A percentile compares a stretch with the other conserved stretches of the same genome.
These are phyloP conservation scores for Drosophila neocordata DNA, from an alignment of 1,140 invertebrate species.

Conservation along the genomic window DNA sequence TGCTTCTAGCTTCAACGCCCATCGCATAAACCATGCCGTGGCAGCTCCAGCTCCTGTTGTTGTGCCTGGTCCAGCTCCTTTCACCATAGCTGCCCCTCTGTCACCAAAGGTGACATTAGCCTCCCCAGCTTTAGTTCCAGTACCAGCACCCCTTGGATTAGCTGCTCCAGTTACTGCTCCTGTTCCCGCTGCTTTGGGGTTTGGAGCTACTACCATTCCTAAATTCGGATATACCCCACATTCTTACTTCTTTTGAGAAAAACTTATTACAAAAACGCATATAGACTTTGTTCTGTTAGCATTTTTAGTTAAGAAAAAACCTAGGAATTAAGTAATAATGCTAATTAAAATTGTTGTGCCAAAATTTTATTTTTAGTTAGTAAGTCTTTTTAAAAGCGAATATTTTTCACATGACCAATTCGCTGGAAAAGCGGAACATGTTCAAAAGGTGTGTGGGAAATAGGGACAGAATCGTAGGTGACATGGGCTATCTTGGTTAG, in stretches of 20 bases:
- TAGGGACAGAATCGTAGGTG: slow-evolving; percentile 74
- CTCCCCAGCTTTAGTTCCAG: slow-evolving; percentile 46
- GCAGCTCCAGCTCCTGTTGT: slow-evolving; percentile 76
- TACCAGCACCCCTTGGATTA: slow-evolving; percentile 65
- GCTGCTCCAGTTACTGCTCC: slow-evolving; percentile 31
- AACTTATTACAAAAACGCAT: slow-evolving; percentile 8
- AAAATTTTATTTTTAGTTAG: not conserved
- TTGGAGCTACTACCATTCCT: slow-evolving; percentile 27
- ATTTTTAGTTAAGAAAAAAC: slow-evolving; percentile 17
- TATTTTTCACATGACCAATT: slow-evolving; percentile 62
- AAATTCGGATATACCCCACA: slow-evolving; percentile 51
- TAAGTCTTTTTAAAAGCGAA: slow-evolving; percentile 26
- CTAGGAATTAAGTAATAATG: slow-evolving; percentile 35
- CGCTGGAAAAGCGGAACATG: slow-evolving; percentile 77
- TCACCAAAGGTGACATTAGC: slow-evolving; percentile 50
- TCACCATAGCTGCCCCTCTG: slow-evolving; percentile 39
- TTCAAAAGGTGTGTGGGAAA: slow-evolving; percentile 66
- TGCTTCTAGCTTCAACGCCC: slow-evolving; percentile 85
- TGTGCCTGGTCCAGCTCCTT: slow-evolving; percentile 54
- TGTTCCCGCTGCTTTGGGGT: too few relatives aligned
- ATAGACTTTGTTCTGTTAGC: slow-evolving; percentile 37
- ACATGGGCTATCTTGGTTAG: slow-evolving; percentile 73
- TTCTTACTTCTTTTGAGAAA: slow-evolving; percentile 62
- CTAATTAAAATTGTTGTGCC: slow-evolving; percentile 50
- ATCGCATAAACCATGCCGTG: slow-evolving; percentile 85